Conservation (phyloP, 2,797 vertebrate species). For the Australoheros facetus region DNA sequence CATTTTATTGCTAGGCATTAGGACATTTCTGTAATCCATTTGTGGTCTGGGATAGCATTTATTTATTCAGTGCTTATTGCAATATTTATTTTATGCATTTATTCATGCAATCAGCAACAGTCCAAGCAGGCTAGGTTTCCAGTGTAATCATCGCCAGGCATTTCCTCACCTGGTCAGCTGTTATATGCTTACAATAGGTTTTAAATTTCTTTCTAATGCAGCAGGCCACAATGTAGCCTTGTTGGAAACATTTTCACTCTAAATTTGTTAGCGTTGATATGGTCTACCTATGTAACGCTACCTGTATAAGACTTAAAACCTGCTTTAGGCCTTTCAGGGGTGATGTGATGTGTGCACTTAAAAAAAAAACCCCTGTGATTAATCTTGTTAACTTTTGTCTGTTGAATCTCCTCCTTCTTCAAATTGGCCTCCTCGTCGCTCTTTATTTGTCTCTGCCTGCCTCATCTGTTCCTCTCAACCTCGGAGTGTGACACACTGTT, state of each 20-base stretch:
- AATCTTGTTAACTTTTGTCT: slow-evolving; percentile 10
- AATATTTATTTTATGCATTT: not conserved
- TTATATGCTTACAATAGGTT: not conserved
- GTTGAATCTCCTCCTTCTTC: slow-evolving; percentile 14
- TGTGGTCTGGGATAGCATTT: not conserved
- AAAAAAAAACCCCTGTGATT: not conserved
- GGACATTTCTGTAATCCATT: not conserved
- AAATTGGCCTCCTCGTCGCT: slow-evolving; percentile 43
- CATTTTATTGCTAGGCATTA: not conserved
- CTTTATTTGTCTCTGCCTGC: slow-evolving; percentile 28
- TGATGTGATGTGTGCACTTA: not conserved
- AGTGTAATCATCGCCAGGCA: not conserved
- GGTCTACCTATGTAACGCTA: not conserved
- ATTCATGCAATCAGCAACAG: slow-evolving; percentile 3
- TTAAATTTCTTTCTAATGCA: not conserved
- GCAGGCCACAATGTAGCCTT: not conserved
- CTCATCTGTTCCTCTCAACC: slow-evolving; percentile 54
- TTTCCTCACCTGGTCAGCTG: not conserved
- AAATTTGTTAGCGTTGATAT: not conserved
- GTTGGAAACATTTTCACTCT: not conserved
- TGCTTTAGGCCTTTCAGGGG: not conserved
- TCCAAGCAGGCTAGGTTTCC: not conserved
- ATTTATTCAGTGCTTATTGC: not conserved
- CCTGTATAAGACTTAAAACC: not conserved
- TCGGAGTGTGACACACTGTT: slow-evolving; percentile 49